These are phyloP conservation scores for Caenorhabditis inopinata DNA, from an alignment of 1,140 invertebrate species.

Conservation along the genomic window DNA sequence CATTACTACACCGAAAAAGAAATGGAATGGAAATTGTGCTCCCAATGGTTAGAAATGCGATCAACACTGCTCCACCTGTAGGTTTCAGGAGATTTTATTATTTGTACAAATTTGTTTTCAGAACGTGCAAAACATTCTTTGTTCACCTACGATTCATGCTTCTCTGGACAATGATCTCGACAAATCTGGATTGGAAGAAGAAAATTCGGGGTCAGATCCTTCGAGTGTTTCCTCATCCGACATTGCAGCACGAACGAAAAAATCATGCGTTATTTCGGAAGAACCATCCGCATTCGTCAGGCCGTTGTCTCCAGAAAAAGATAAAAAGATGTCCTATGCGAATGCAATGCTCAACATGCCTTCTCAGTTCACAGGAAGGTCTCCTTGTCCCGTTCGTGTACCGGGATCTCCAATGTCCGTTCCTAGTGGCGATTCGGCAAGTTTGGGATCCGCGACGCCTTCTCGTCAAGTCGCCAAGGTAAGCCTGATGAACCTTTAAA, in stretches of 20 bases:
- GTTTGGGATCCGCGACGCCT: not conserved
- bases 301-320: constrained; percentile 20
- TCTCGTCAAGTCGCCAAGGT: not conserved
- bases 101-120: not conserved
- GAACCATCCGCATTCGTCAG: not conserved
- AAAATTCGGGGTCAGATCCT: constrained; percentile 5
- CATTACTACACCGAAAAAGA: constrained; percentile 74
- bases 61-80: not conserved
- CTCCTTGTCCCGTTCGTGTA: constrained; percentile 20
- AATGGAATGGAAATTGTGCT: constrained; percentile 67
- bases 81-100: no score
- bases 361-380: constrained; percentile 37
- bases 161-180: constrained; percentile 51
- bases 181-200: constrained; percentile 43
- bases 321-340: constrained; percentile 41
- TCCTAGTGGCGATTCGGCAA: not conserved
- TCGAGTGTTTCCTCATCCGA: not conserved
- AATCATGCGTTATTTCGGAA: not conserved
- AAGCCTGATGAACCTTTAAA: not conserved
- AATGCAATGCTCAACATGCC: constrained; percentile 45
- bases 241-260: not conserved
- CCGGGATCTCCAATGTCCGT: not conserved
- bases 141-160: constrained; percentile 51
- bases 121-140: constrained; percentile 38
- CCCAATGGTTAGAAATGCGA: constrained; percentile 43